phyloP scores from a whole-genome alignment of 1,140 invertebrate genomes.

The Sarcophaga bullata region DNA sequence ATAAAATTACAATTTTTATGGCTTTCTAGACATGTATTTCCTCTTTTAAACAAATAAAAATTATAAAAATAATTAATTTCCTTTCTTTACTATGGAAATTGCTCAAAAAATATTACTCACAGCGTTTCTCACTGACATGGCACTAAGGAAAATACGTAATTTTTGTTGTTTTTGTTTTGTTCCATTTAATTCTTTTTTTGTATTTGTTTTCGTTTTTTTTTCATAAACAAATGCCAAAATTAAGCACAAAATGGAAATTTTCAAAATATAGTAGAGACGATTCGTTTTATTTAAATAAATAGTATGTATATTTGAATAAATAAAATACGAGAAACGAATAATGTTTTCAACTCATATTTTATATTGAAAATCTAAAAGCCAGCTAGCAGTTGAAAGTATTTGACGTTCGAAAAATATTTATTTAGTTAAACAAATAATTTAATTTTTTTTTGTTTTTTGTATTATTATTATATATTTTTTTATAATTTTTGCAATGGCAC shows the following conservation, averaged over 20 bases:
- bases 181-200: no score
- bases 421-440: constrained; percentile 4
- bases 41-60: neutral
- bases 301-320: no score
- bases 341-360: no score
- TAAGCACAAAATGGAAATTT: constrained; percentile 15
- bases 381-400: neutral
- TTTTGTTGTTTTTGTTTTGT: neutral
- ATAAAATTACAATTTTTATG: no score
- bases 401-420: neutral
- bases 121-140: neutral
- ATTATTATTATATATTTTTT: no score
- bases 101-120: neutral
- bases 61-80: no score
- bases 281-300: no score
- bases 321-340: no score
- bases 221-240: constrained; percentile 24
- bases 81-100: no score
- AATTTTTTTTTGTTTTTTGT: neutral
- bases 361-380: neutral
- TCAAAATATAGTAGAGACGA: neutral
- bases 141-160: neutral
- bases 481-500: neutral
- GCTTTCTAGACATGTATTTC: no score
- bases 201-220: neutral